Percentiles rank a stretch among this genome's conserved stretches.
These are phyloP conservation scores for Halcyon smyrnensis DNA, from an alignment of 2,797 vertebrate genomes.

Conservation along the genomic window DNA sequence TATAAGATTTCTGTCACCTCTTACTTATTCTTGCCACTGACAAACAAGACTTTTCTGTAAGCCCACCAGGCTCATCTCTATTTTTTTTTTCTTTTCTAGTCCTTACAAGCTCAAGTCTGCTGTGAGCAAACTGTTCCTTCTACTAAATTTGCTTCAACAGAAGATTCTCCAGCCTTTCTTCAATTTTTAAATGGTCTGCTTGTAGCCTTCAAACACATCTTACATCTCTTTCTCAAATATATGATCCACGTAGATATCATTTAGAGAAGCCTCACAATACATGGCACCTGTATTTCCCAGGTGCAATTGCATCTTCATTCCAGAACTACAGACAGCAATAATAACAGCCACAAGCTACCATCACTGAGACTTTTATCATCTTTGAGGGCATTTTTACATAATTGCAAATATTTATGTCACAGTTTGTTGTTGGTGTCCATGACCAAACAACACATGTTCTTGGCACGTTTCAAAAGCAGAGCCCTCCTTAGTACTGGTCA, in stretches of 20 bases:
- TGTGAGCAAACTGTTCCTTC: not conserved
- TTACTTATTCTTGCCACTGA: not conserved
- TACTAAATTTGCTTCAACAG: not conserved
- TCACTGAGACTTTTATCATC: not conserved
- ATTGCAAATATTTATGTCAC: not conserved
- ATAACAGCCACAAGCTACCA: not conserved
- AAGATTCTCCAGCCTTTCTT: not conserved
- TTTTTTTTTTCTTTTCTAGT: not conserved
- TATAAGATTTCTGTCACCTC: not conserved
- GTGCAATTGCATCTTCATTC: not conserved
- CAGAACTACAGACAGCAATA: not conserved
- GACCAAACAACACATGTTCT: not conserved
- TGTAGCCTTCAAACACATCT: not conserved
- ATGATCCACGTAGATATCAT: accelerated
- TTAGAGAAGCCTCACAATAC: not conserved
- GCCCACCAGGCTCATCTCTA: not conserved
- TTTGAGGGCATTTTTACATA: not conserved
- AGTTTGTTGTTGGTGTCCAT: not conserved
- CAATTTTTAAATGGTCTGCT: not conserved
- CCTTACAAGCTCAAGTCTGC: not conserved
- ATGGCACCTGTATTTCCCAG: not conserved
- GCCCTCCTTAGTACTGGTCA: not conserved
- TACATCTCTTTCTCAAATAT: not conserved
- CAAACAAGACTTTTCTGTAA: not conserved
- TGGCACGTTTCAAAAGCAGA: accelerated